Evolutionary conservation across 2,797 vertebrate genomes (phyloP), one percentile per base, ranked within the genome.

Genomic region (Semaprochilodus insignis): DNA sequence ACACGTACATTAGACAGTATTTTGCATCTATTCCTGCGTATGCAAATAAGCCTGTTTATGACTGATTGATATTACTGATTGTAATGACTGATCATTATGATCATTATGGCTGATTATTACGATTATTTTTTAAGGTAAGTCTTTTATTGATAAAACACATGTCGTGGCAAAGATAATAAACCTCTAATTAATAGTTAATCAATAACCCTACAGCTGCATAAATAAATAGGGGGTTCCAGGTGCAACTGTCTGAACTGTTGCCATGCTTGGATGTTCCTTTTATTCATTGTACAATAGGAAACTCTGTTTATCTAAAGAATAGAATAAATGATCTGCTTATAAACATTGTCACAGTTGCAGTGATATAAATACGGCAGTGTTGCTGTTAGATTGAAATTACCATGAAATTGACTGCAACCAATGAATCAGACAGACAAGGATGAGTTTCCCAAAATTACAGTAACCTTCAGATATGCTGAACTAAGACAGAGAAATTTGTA

Each of bases 101-200:
- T 67, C 6, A 67, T 67, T 36, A 23, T 23, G 10, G n/a, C 19
- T 60, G 23, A 71, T 71, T 69, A 55, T 66, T 66, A 52, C 62
- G 17, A 6, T 55, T 40, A 71, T 52, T 34, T 52, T 40, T 11
- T 44, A 14, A 69, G 36, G 7, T 13, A 66, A 27, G 15, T 66
- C 63, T 3, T 69, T 44, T 69, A 44, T 69, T 69, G 36, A 69
- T 69, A n/a, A 69, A 69, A 44, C 44, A 69, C 11, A 4, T 69
- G 66, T 44, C 36, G n/a, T 44, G n/a, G 19, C 19, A 44, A 69
- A 44, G 66, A 21, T 44, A 83, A 27, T 52, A 16, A 55, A 34
- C 51, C 6, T 81, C n/a, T 25, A 81, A 74, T 74, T 51, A 44
- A 57, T 74, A 40, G 34, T 4, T 74, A 57, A 74, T 74, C 27